Percentiles rank a stretch among this genome's conserved stretches.
Evolutionary conservation across 2,113 vertebrate species (phyloP).

Genomic region (Neomonachus schauinslandi): DNA sequence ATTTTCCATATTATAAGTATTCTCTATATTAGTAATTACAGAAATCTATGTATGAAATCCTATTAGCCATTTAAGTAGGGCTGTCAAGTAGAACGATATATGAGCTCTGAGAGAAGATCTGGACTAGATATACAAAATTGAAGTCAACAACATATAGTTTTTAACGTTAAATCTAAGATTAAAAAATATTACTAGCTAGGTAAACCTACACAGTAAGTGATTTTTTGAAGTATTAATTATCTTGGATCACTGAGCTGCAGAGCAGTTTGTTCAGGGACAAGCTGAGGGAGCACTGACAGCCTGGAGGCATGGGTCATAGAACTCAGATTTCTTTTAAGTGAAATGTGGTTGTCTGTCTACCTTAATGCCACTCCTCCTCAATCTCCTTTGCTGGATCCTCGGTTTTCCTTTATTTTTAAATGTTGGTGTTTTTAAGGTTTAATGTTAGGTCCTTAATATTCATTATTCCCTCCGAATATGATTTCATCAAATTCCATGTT

Average conservation of each 20-base stretch:
- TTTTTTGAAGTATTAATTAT: conserved; percentile 37
- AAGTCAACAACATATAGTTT: conserved; percentile 6
- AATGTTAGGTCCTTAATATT: neutral
- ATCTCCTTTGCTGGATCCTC: neutral
- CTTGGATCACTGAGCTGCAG: neutral
- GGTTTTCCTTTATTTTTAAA: conserved; percentile 33
- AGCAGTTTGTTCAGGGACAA: neutral
- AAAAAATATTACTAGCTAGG: neutral
- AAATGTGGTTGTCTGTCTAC: neutral
- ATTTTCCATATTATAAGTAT: conserved; percentile 15
- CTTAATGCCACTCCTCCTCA: neutral
- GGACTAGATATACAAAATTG: neutral
- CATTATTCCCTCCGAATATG: neutral
- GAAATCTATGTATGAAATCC: neutral
- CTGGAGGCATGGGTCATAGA: neutral
- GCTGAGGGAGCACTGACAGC: neutral
- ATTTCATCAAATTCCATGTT: neutral
- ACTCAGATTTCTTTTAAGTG: neutral
- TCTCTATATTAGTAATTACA: neutral
- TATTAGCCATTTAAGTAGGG: neutral
- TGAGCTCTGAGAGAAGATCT: neutral
- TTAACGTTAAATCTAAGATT: neutral
- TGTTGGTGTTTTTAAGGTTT: neutral
- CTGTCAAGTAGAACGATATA: conserved; percentile 5
- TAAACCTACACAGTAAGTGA: neutral